phyloP scores from a whole-genome alignment of 2,113 vertebrate species.

The Anguilla japonica region DNA sequence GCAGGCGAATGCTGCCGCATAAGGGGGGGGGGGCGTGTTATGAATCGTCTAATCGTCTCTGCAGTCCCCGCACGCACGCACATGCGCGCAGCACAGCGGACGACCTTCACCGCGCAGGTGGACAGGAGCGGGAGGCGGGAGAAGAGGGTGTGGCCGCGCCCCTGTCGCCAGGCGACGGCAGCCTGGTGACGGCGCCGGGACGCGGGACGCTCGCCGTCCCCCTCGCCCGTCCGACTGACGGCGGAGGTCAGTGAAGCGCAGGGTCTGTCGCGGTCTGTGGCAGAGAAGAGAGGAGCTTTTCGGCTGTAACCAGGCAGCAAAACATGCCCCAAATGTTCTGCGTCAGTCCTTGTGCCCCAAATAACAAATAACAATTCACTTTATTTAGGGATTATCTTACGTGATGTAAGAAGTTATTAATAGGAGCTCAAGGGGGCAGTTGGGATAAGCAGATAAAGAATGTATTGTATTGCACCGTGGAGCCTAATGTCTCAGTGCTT shows the following conservation, averaged over 20 bases:
- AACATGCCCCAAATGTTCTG: neutral
- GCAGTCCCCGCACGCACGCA: slow-evolving; percentile 12
- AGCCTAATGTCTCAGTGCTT: too few relatives aligned
- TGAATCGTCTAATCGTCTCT: neutral
- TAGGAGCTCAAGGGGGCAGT: too few relatives aligned
- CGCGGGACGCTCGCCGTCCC: too few relatives aligned
- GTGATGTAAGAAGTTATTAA: too few relatives aligned
- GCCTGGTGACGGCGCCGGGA: neutral
- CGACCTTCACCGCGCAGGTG: slow-evolving; percentile 35
- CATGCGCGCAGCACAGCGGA: neutral
- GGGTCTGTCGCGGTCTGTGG: too few relatives aligned
- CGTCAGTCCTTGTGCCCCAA: neutral
- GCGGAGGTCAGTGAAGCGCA: neutral
- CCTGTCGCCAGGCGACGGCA: neutral
- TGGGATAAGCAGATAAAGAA: too few relatives aligned
- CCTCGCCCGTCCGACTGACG: neutral
- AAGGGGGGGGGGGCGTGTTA: neutral
- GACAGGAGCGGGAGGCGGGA: neutral
- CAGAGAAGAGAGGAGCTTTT: too few relatives aligned
- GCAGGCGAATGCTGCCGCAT: slow-evolving; percentile 15
- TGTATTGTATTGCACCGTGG: too few relatives aligned
- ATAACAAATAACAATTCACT: neutral
- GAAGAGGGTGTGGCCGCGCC: neutral
- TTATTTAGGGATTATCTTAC: too few relatives aligned
- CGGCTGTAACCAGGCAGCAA: neutral